phyloP scores from a whole-genome alignment of 1,140 invertebrate species.

The Drosophila repletoides region DNA sequence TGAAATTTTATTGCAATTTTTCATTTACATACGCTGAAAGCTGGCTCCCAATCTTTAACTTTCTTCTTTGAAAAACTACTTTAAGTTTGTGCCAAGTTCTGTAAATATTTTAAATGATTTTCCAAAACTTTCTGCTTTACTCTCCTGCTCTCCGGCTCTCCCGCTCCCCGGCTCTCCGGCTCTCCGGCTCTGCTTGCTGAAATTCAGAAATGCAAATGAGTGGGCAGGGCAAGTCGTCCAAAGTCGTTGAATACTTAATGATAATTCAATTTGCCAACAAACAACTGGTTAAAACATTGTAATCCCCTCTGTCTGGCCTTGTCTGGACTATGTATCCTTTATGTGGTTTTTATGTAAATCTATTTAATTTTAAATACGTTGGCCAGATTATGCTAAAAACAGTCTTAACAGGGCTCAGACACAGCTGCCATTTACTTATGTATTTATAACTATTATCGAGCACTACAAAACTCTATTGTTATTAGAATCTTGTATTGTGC shows the following conservation, averaged over 20 bases:
- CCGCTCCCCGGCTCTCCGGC: too few species aligned
- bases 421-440: neutral
- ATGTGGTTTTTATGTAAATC: slow-evolving; percentile 58
- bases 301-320: slow-evolving; percentile 24
- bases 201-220: slow-evolving; percentile 35
- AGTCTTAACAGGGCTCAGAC: neutral
- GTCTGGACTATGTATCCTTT: slow-evolving; percentile 27
- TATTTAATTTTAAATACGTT: slow-evolving; percentile 47
- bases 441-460: neutral
- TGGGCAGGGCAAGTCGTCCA: slow-evolving; percentile 6
- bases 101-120: slow-evolving; percentile 33
- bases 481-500: slow-evolving; percentile 1
- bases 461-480: too few species aligned
- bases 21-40: neutral
- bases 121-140: too few species aligned
- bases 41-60: neutral
- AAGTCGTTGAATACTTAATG: slow-evolving; percentile 39
- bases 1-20: slow-evolving; percentile 39
- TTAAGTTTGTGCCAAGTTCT: slow-evolving; percentile 30
- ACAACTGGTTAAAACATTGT: slow-evolving; percentile 21
- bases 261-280: slow-evolving; percentile 45
- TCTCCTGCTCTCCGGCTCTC: too few species aligned
- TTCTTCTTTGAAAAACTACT: neutral
- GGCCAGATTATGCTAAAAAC: slow-evolving; percentile 9
- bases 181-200: slow-evolving; percentile 1